phyloP scores from a whole-genome alignment of 2,888 invertebrate species.

The Bombylius discolor region DNA sequence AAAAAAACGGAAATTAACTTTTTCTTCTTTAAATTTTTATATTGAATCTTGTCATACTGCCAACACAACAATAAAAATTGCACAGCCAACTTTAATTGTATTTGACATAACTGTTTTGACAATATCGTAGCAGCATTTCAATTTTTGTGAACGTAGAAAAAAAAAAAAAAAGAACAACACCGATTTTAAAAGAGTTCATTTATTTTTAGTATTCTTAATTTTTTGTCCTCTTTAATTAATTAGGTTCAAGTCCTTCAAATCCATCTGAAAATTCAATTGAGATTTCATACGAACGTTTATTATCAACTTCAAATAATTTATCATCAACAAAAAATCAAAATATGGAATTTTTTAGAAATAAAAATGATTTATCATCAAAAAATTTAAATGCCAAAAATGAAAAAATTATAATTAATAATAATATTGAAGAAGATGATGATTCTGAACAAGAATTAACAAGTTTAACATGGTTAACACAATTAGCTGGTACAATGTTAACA shows the following conservation, averaged over 20 bases:
- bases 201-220: background rate
- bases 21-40: no score
- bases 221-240: no score
- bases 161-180: no score
- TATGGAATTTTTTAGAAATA: background rate
- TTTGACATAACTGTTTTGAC: no score
- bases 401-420: background rate
- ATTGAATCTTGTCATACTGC: no score
- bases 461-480: conserved; percentile 29
- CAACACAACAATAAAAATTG: no score
- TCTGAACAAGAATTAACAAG: conserved; percentile 31
- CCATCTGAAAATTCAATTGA: conserved; percentile 17
- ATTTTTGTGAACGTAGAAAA: no score
- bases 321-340: background rate
- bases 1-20: no score
- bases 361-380: background rate
- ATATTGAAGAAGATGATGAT: conserved; percentile 17
- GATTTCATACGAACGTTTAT: background rate
- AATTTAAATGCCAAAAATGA: background rate
- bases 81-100: no score
- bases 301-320: background rate
- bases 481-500: conserved; percentile 27
- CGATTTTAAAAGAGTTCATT: no score
- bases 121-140: no score
- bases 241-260: conserved; percentile 16